Percentiles rank a stretch among this genome's conserved stretches.
These are phyloP conservation scores for Gasterosteus nipponicus DNA, from an alignment of 2,113 vertebrate genomes.

Conservation along the genomic window DNA sequence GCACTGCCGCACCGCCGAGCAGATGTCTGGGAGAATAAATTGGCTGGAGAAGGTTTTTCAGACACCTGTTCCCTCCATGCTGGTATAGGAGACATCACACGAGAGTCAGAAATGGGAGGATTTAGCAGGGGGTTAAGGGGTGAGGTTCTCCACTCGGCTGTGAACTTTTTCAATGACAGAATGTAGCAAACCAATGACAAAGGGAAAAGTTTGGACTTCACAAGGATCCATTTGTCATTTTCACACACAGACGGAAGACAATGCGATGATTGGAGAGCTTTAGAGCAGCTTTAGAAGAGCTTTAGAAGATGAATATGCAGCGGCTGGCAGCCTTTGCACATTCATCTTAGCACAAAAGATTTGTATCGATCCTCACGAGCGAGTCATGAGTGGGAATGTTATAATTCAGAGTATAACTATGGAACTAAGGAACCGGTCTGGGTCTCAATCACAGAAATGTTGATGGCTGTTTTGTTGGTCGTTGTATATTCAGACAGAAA, in stretches of 20 bases:
- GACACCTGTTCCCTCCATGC: conserved; percentile 67
- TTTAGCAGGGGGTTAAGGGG: background rate
- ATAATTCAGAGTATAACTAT: background rate
- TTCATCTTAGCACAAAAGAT: background rate
- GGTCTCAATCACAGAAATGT: no score
- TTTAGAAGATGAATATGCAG: background rate
- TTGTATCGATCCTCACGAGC: background rate
- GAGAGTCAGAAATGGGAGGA: conserved; percentile 31
- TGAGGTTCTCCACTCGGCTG: conserved; percentile 8
- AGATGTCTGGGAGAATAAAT: conserved; percentile 73
- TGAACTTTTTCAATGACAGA: conserved; percentile 34
- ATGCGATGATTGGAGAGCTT: background rate
- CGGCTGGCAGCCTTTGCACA: background rate
- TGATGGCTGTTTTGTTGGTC: background rate
- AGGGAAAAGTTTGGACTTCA: background rate
- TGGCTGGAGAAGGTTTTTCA: conserved; percentile 62
- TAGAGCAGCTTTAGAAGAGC: background rate
- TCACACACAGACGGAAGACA: background rate
- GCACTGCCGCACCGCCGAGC: conserved; percentile 48
- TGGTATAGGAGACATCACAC: conserved; percentile 58
- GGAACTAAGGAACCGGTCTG: background rate
- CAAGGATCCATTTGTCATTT: background rate
- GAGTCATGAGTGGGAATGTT: background rate
- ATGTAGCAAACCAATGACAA: background rate
- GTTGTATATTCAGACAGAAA: no score